Base-by-base conservation (phyloP, 1,140 invertebrate genomes). In the Camponotus vicinus region DNA sequence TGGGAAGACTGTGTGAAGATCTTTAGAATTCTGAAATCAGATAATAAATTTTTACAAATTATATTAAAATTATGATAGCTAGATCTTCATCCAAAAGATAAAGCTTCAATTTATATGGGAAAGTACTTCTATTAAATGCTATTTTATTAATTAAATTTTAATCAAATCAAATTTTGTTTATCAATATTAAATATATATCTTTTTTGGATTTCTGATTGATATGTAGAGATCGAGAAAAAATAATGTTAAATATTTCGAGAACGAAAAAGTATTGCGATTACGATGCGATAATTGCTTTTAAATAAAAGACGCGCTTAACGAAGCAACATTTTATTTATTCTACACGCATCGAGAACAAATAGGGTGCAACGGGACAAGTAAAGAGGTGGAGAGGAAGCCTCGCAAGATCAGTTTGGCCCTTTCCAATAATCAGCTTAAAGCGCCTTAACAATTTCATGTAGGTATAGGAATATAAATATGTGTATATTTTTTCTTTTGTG, bases 381-480 rank as follows among this genome's bases (percentile, higher is more conserved):
- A 42, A 83, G 82, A 80, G 75, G 71, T 66, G 78, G 77, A 61
- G 87, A 91, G 75, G 93, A 94, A 94, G 70, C 90, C 92, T 91
- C 82, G 86, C 86, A 91, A 93, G 92, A 83, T 89, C 88, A 92
- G 88, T 89, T 92, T 91, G 88, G 92, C 86, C 88, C 89, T 91
- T 55, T 75, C 85, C 77, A 89, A 89, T 95, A 95, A 94, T 94
- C 94, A 93, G 93, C 93, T 94, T 94, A 94, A 91, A 73, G 42
- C 91, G 87, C 86, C 86, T 92, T 93, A 87, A 93, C 91, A 92
- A 92, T 93, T 93, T 92, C 82, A 91, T 89, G 63, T 92, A 92
- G 86, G 79, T 86, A 84, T 90, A 91, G 88, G 77, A 92, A 93
- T 93, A 90, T 90, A 94, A 94, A 94, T 92, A 92, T 78, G 80